Conservation (phyloP, 2,888 invertebrate species). For the Ennomos quercinarius region DNA sequence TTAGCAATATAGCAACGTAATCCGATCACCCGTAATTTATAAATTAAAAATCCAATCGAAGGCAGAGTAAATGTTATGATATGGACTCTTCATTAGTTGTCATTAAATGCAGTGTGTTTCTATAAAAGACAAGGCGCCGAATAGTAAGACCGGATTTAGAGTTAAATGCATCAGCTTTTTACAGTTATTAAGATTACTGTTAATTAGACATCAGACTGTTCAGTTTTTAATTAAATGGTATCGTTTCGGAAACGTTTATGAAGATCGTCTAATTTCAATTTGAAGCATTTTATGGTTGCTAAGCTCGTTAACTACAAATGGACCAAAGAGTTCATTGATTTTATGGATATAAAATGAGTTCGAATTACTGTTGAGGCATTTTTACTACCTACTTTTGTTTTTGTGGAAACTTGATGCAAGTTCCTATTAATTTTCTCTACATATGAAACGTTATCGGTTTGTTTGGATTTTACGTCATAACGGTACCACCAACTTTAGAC, state of each 20-base stretch:
- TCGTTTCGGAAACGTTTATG: constrained; percentile 46
- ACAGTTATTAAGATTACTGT: constrained; percentile 46
- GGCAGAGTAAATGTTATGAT: constrained; percentile 66
- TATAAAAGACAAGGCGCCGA: constrained; percentile 51
- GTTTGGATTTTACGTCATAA: too few species aligned
- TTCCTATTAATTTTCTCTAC: too few species aligned
- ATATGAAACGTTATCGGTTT: too few species aligned
- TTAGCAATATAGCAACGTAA: constrained; percentile 52
- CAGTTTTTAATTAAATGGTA: constrained; percentile 48
- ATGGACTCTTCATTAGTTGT: constrained; percentile 69
- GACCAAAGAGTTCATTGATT: constrained; percentile 41
- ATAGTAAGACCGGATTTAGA: constrained; percentile 33
- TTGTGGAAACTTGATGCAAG: constrained; percentile 5
- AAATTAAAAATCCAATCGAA: constrained; percentile 62
- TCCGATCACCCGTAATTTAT: constrained; percentile 72
- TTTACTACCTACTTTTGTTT: constrained; percentile 36
- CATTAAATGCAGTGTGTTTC: constrained; percentile 59
- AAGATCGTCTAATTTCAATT: constrained; percentile 45
- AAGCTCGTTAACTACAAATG: constrained; percentile 45
- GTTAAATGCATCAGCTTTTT: constrained; percentile 35
- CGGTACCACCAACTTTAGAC: too few species aligned
- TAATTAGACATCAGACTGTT: constrained; percentile 51
- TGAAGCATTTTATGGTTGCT: constrained; percentile 42
- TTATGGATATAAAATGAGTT: constrained; percentile 40
- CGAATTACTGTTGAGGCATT: constrained; percentile 36